Conservation (phyloP, 1,140 invertebrate genomes). For the Alviniconcha marisindica region DNA sequence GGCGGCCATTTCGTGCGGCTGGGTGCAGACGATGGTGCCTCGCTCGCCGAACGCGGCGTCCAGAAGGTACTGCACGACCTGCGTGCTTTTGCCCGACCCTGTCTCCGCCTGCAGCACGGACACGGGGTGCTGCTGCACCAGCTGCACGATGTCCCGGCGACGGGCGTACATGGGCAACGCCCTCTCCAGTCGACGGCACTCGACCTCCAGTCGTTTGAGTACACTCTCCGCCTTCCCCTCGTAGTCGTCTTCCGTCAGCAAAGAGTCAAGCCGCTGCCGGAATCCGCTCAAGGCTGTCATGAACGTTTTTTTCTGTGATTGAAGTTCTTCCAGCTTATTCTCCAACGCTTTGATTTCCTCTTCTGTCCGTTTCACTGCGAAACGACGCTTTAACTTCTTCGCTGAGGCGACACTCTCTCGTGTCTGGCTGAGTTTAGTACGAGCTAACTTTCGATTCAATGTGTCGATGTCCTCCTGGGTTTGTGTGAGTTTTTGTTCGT, state of each 20-base stretch:
- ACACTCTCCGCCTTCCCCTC: conserved; percentile 45
- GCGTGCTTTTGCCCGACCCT: conserved; percentile 87
- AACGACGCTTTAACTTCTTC: too few species aligned
- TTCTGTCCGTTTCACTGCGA: not conserved
- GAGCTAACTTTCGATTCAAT: not conserved
- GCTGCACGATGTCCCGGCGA: conserved; percentile 57
- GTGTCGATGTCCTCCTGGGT: not conserved
- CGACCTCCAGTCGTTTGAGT: conserved; percentile 57
- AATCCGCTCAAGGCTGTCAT: conserved; percentile 39
- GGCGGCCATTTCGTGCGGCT: conserved; percentile 72
- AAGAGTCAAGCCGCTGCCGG: conserved; percentile 38
- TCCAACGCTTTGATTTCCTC: conserved; percentile 48
- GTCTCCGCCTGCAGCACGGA: conserved; percentile 95
- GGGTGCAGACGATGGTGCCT: conserved; percentile 84
- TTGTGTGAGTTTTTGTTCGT: not conserved
- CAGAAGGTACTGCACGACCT: conserved; percentile 68
- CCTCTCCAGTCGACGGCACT: conserved; percentile 54
- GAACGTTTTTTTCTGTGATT: conserved; percentile 57
- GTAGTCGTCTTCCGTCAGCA: conserved; percentile 36
- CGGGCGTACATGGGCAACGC: conserved; percentile 68
- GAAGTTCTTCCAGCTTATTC: conserved; percentile 59
- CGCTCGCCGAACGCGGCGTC: conserved; percentile 77
- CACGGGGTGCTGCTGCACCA: conserved; percentile 61
- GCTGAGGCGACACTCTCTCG: too few species aligned
- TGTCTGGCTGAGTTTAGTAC: too few species aligned